A percentile compares a stretch with the other conserved stretches of the same genome.
These are phyloP conservation scores for Cuniculus paca DNA, from an alignment of 2,797 vertebrate genomes.

Conservation along the genomic window DNA sequence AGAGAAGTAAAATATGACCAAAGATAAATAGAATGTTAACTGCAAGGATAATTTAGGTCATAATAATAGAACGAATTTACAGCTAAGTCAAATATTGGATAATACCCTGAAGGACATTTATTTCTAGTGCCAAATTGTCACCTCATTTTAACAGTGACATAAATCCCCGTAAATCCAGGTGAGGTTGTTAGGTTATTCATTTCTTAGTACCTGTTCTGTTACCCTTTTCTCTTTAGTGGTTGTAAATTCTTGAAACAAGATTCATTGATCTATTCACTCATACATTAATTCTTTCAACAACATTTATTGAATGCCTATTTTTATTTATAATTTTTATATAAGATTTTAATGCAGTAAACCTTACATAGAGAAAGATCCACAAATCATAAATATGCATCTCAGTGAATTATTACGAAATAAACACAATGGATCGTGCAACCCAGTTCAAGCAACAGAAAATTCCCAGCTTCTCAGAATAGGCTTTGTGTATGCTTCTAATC, in stretches of 20 bases:
- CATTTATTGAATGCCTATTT: conserved; percentile 66
- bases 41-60: conserved; percentile 76
- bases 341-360: conserved; percentile 63
- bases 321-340: conserved; percentile 75
- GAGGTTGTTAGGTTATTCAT: conserved; percentile 72
- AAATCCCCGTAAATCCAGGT: conserved; percentile 68
- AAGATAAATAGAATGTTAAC: conserved; percentile 79
- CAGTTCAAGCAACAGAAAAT: not conserved
- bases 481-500: not conserved
- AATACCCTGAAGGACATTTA: conserved; percentile 76
- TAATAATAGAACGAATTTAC: conserved; percentile 79
- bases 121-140: conserved; percentile 72
- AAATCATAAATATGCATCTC: conserved; percentile 53
- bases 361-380: conserved; percentile 7
- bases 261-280: conserved; percentile 69
- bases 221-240: conserved; percentile 59
- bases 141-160: conserved; percentile 73
- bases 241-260: conserved; percentile 79
- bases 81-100: conserved; percentile 77
- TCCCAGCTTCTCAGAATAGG: not conserved
- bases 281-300: conserved; percentile 75
- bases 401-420: conserved; percentile 64
- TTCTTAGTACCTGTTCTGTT: conserved; percentile 65
- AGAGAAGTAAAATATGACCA: conserved; percentile 72
- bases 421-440: not conserved